Evolutionary conservation across 2,888 invertebrate species (phyloP), one percentile per base, ranked within the genome.

Genomic region (Andrena fulva): DNA sequence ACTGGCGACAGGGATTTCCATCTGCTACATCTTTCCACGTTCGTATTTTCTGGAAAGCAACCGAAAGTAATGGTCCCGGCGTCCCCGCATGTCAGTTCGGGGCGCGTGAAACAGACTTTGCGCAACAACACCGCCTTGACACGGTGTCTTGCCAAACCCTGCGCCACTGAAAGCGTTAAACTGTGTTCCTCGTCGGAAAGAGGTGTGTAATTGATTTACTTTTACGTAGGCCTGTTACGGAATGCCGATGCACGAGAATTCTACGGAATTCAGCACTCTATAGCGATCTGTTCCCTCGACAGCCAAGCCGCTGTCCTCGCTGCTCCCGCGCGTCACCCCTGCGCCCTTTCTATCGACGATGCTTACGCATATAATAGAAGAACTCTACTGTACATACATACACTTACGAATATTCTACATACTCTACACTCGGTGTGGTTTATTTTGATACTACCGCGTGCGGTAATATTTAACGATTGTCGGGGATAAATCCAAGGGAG

Each of bases 391-490:
- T 93, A 92, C 87, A 92, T 92, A 93, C 86, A 88, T 91, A 90
- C 86, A 89, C 71, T 81, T 91, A 90, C 89, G 88, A 88, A 93
- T 90, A 92, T 87, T 93, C 92, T 93, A 70, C 69, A 87, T 89
- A 90, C 89, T 93, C 91, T 93, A 92, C 91, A 92, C 92, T 93
- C 85, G 91, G 91, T 92, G 92, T 91, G 92, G 91, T 93, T 93
- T 93, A 93, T 93, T 93, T 93, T 93, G 93, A 93, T 93, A 93
- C 93, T 92, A 92, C 85, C 87, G 85, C 89, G 88, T 91, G 90
- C 91, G 92, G 91, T 90, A 91, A 91, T 88, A 90, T 88, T 91
- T 87, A 91, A 90, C 83, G 80, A 90, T 91, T 89, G 85, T 90
- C 89, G 89, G 42, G 42, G 89, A 85, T 89, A 87, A 89, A 85